Evolutionary conservation across 2,888 invertebrate species (phyloP), one percentile per base, ranked within the genome.

Genomic region (Leucophenga montana): DNA sequence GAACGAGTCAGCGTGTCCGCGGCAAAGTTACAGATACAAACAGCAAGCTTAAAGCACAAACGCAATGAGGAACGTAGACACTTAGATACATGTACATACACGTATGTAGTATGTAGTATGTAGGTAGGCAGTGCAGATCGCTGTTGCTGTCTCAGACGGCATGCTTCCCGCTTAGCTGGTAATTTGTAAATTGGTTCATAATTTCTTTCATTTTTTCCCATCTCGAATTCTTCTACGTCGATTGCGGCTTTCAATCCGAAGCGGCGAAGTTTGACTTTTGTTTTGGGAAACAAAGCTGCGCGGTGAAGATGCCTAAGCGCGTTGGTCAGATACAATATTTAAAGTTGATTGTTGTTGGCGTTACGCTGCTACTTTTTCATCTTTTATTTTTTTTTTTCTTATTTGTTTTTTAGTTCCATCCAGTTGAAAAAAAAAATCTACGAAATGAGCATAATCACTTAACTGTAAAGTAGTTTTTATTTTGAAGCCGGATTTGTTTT

Each of bases 141-240:
- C 48, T 48, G 64, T 54, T 50, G 57, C 69, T 13, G 57, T 68
- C 67, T 74, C 75, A 44, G 48, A 57, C 68, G 69, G 22, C 66
- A 50, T 68, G 67, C 71, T 70, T 70, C 76, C 69, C 68, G 61
- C 61, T 68, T 66, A 65, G 69, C 71, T 82, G 80, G 82, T 81
- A 82, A 82, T 82, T 82, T 82, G 85, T 82, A 82, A 82, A 82
- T 82, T 83, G 84, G 82, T 82, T 83, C 84, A 85, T 83, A 84
- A 82, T 85, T 82, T 73, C 46, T 16, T 31, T 48, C 27, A 22
- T 48, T 64, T 64, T 59, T 61, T 61, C 22, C 3, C 22, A 59
- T 54, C 18, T 14, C 20, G 16, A 18, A 13, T 20, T 72, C 67
- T 66, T 62, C 65, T 68, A n/a, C 70, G 48, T 61, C 46, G 39